Conservation (phyloP, 2,888 invertebrate species). For the Tipula unca region DNA sequence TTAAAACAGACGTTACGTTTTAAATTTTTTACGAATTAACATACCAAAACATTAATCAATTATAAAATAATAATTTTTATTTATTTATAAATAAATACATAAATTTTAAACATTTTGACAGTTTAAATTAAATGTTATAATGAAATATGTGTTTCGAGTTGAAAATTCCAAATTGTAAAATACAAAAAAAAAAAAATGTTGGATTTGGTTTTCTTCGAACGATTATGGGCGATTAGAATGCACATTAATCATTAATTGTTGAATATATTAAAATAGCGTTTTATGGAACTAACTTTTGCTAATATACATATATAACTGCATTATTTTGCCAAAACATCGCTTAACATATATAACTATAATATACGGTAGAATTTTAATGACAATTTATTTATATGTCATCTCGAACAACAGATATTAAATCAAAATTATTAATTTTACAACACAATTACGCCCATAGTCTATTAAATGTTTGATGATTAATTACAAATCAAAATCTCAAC, state of each 20-base stretch:
- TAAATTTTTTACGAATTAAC: not conserved
- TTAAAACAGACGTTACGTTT: not conserved
- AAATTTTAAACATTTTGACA: slow-evolving; percentile 14
- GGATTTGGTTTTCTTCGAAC: not conserved
- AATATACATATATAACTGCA: not conserved
- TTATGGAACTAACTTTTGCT: not conserved
- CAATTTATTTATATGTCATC: not conserved
- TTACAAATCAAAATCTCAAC: not conserved
- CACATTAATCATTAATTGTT: not conserved
- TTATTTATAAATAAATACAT: not conserved
- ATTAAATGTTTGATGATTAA: not conserved
- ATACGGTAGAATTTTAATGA: not conserved
- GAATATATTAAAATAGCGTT: not conserved
- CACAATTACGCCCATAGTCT: not conserved
- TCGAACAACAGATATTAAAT: not conserved
- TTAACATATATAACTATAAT: not conserved
- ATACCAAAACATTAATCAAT: not conserved
- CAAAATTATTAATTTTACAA: not conserved
- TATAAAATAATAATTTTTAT: not conserved
- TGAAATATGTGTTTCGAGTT: not conserved
- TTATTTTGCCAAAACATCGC: not conserved
- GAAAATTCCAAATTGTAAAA: too few species aligned
- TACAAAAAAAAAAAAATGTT: too few species aligned
- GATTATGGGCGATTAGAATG: not conserved
- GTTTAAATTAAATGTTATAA: not conserved